Percentiles rank a stretch among this genome's conserved stretches.
Evolutionary conservation across 2,797 vertebrate genomes (phyloP).

Genomic region (Etheostoma perlongum): DNA sequence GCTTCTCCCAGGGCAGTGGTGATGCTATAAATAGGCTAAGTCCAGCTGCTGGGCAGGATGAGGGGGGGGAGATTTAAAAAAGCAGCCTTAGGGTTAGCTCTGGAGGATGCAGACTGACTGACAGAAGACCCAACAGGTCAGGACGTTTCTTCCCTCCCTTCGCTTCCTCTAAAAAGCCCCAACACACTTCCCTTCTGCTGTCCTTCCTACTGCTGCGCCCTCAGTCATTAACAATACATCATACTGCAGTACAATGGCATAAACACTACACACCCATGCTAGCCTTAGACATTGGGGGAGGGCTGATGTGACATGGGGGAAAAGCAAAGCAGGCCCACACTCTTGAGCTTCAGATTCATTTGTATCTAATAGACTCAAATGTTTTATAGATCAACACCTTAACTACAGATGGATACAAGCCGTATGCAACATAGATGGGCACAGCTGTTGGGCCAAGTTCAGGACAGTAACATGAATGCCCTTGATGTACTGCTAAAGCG

Average conservation of each 20-base stretch:
- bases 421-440: conserved; percentile 5
- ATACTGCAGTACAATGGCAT: conserved; percentile 56
- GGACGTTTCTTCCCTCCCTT: conserved; percentile 66
- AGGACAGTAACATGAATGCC: conserved; percentile 42
- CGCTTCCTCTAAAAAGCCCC: conserved; percentile 64
- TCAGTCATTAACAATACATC: conserved; percentile 77
- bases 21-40: conserved; percentile 74
- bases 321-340: conserved; percentile 23
- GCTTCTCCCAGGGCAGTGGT: conserved; percentile 64
- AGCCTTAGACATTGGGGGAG: conserved; percentile 24
- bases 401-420: conserved; percentile 1
- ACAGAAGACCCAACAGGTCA: conserved; percentile 73
- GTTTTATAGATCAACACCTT: conserved; percentile 15
- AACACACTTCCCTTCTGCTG: conserved; percentile 65
- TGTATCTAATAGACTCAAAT: conserved; percentile 5
- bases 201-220: conserved; percentile 50
- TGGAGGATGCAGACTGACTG: conserved; percentile 67
- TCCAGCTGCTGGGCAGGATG: conserved; percentile 78
- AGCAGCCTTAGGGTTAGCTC: conserved; percentile 55
- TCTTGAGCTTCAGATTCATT: conserved; percentile 30
- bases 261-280: conserved; percentile 56
- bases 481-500: conserved; percentile 51
- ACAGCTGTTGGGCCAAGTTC: conserved; percentile 40
- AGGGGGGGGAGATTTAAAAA: conserved; percentile 62
- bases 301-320: conserved; percentile 18